Evolutionary conservation across 2,888 invertebrate species (phyloP).

Genomic region (Cosmia pyralina): DNA sequence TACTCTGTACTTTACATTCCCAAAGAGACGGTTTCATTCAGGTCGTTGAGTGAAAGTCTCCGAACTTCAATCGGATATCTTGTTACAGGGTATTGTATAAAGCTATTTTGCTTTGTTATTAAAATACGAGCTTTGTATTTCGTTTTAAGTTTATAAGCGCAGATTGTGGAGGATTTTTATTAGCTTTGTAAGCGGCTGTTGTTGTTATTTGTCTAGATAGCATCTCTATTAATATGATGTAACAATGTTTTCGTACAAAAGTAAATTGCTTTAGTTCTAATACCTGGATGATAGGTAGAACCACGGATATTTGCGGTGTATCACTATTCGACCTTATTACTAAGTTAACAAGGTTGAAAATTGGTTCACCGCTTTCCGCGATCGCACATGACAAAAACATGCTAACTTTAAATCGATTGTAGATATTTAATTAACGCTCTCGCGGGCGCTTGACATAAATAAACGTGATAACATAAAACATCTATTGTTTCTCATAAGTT

Average conservation of each 20-base stretch:
- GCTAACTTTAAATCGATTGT: not conserved
- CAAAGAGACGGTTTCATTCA: slow-evolving; percentile 57
- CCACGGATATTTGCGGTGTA: no score
- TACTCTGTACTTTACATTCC: slow-evolving; percentile 39
- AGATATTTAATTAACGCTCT: no score
- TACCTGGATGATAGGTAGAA: no score
- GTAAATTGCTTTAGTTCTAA: not conserved
- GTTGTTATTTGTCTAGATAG: not conserved
- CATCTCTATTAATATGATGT: not conserved
- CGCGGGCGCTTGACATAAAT: no score
- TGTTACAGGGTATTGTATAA: slow-evolving; percentile 48
- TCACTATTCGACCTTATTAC: no score
- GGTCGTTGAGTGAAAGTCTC: slow-evolving; percentile 52
- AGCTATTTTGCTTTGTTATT: slow-evolving; percentile 54
- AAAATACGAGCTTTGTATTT: slow-evolving; percentile 40
- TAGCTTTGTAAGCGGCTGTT: not conserved
- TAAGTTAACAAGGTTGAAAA: no score
- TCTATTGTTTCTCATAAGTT: no score
- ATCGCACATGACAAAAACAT: not conserved
- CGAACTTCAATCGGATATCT: slow-evolving; percentile 56
- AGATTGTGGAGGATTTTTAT: slow-evolving; percentile 2
- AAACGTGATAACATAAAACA: no score
- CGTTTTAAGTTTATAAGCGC: not conserved
- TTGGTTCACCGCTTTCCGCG: no score
- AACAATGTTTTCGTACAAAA: not conserved